Evolutionary conservation across 2,113 vertebrate species (phyloP).

Genomic region (Coptodon rendalli): DNA sequence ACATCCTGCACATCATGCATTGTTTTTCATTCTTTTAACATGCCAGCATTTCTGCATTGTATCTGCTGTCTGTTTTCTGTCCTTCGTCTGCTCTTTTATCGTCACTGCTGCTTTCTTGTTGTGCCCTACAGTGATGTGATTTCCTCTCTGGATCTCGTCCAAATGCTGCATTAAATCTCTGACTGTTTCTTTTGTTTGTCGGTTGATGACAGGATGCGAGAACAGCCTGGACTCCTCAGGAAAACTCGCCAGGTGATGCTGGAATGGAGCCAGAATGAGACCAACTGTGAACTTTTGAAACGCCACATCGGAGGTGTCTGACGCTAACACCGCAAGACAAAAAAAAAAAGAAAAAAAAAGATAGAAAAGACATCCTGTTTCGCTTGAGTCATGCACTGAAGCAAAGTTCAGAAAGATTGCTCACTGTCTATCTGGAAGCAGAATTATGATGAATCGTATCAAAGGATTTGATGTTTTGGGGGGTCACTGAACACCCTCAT

Average conservation of each 20-base stretch:
- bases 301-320: not conserved
- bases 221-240: not conserved
- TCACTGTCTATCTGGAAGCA: not conserved
- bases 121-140: not conserved
- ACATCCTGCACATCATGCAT: not conserved
- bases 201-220: not conserved
- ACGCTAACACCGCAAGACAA: slow-evolving; percentile 1
- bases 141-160: not conserved
- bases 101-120: not conserved
- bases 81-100: not conserved
- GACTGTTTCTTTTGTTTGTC: not conserved
- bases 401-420: not conserved
- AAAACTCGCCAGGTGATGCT: slow-evolving; percentile 5
- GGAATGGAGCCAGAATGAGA: not conserved
- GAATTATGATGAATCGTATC: not conserved
- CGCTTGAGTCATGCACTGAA: not conserved
- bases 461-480: not conserved
- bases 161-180: not conserved
- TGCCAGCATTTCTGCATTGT: not conserved
- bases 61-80: not conserved
- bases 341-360: not conserved
- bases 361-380: not conserved
- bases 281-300: not conserved
- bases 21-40: not conserved
- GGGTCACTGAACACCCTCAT: not conserved